phyloP scores from a whole-genome alignment of 1,140 invertebrate species.

The Drusus annulatus region DNA sequence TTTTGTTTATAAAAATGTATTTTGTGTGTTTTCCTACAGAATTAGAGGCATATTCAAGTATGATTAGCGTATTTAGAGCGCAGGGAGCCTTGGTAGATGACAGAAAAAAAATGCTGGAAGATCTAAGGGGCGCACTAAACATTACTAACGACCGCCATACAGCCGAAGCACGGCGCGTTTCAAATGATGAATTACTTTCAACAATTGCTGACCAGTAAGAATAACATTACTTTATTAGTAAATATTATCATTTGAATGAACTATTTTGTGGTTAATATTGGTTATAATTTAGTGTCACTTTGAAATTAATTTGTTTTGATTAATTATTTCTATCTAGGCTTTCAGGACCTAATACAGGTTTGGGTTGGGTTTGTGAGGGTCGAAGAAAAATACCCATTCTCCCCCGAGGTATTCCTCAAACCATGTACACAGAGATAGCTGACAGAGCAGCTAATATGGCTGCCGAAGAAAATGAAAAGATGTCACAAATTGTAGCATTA shows the following conservation, averaged over 20 bases:
- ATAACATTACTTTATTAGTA: slow-evolving; percentile 55
- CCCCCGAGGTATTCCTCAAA: slow-evolving; percentile 85
- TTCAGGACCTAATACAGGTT: slow-evolving; percentile 83
- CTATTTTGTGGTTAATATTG: not conserved
- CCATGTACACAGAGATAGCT: slow-evolving; percentile 87
- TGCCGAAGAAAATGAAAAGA: slow-evolving; percentile 69
- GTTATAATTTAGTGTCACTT: slow-evolving; percentile 16
- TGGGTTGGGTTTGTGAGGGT: slow-evolving; percentile 91
- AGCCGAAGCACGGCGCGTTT: slow-evolving; percentile 90
- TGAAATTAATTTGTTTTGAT: not conserved
- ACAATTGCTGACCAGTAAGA: slow-evolving; percentile 91
- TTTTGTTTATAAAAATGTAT: slow-evolving; percentile 62
- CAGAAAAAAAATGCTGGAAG: slow-evolving; percentile 87
- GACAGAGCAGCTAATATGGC: slow-evolving; percentile 75
- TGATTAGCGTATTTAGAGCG: slow-evolving; percentile 91
- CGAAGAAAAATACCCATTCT: slow-evolving; percentile 85
- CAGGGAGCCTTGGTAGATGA: slow-evolving; percentile 89
- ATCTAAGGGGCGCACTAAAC: slow-evolving; percentile 85
- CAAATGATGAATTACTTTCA: slow-evolving; percentile 91
- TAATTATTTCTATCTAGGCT: slow-evolving; percentile 73
- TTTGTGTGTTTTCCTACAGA: slow-evolving; percentile 72
- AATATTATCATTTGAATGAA: slow-evolving; percentile 13
- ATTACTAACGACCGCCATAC: slow-evolving; percentile 87
- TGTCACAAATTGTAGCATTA: slow-evolving; percentile 31
- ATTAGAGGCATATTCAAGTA: slow-evolving; percentile 90